phyloP scores from a whole-genome alignment of 1,140 invertebrate species.

The Drosophila carrolli region DNA sequence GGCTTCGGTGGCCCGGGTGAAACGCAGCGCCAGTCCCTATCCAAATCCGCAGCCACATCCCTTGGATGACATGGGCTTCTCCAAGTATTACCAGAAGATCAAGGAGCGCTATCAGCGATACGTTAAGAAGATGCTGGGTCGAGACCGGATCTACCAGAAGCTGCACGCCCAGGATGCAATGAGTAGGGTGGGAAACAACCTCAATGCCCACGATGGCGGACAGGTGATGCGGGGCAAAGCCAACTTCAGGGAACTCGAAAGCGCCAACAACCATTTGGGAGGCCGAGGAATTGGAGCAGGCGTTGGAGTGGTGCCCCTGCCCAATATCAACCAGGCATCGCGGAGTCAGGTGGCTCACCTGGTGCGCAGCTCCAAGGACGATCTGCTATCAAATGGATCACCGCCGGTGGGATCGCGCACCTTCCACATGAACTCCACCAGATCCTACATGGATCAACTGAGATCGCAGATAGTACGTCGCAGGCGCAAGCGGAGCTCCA shows the following conservation, averaged over 20 bases:
- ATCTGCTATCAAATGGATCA: conserved; percentile 14
- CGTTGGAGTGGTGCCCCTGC: conserved; percentile 37
- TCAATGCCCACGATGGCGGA: conserved; percentile 53
- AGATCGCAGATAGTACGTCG: conserved; percentile 76
- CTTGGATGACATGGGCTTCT: conserved; percentile 70
- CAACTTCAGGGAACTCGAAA: conserved; percentile 46
- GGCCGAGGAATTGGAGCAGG: background rate
- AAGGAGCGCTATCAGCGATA: conserved; percentile 80
- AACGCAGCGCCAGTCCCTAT: conserved; percentile 42
- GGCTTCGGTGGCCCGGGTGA: conserved; percentile 20
- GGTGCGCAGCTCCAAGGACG: conserved; percentile 46
- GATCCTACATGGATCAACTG: conserved; percentile 69
- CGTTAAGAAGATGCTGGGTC: conserved; percentile 75
- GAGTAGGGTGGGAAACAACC: conserved; percentile 40
- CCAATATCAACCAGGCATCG: conserved; percentile 62
- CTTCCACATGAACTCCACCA: conserved; percentile 32
- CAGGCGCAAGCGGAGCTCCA: conserved; percentile 61
- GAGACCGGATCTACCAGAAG: conserved; percentile 48
- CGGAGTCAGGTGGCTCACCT: conserved; percentile 17
- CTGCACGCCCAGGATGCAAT: conserved; percentile 58
- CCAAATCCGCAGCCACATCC: conserved; percentile 34
- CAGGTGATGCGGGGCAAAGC: conserved; percentile 49
- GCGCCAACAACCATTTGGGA: conserved; percentile 29
- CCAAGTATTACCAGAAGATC: conserved; percentile 78
- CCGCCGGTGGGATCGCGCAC: conserved; percentile 15